Base-by-base conservation (phyloP, 2,797 vertebrate genomes). In the Ambastaia sidthimunki region DNA sequence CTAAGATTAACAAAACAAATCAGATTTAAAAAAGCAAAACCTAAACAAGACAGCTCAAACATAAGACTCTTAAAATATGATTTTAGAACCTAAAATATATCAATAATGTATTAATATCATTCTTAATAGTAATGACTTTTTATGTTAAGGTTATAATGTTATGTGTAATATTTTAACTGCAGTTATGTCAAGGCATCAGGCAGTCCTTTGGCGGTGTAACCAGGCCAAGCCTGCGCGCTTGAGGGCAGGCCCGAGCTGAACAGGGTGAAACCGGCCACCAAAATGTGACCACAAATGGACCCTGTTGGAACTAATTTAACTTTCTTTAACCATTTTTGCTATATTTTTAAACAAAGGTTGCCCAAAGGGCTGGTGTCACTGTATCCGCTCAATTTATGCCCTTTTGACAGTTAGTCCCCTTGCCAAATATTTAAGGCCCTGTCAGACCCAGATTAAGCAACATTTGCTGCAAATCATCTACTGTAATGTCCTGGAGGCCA, bases 401-500 rank as follows among this genome's bases (percentile, higher is more conserved):
- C 13, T 28, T 28, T 31, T 31, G 57, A 59, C 57, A 59, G 57
- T 59, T 59, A 25, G 15, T 25, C 25, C 7, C 2, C 23, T 62
- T 62, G 25, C 59, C 13, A 62, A 62, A 62, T 60, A 21, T 60
- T 57, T 13, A 59, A 54, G 50, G 18, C 3, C 2, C 9, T 73
- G 68, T 80, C 34, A 34, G 25, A 54, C 71, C 57, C 15, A 37
- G 18, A 54, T 72, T 81, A 15, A 81, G 78, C 55, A 73, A 79
- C 83, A 72, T 57, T 80, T 71, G 78, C 59, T 77, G 65, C 50
- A 82, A 83, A 87, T 73, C 69, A 81, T 68, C 16, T 54, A 75
- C 25, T 69, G 76, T 57, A 79, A 76, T 50, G 48, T 71, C 65
- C 79, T 66, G 63, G n/a, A 66, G 67, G 70, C 48, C 23, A 5